A percentile compares a stretch with the other conserved stretches of the same genome.
phyloP scores from a whole-genome alignment of 2,113 vertebrate genomes.

The Delphinapterus leucas region DNA sequence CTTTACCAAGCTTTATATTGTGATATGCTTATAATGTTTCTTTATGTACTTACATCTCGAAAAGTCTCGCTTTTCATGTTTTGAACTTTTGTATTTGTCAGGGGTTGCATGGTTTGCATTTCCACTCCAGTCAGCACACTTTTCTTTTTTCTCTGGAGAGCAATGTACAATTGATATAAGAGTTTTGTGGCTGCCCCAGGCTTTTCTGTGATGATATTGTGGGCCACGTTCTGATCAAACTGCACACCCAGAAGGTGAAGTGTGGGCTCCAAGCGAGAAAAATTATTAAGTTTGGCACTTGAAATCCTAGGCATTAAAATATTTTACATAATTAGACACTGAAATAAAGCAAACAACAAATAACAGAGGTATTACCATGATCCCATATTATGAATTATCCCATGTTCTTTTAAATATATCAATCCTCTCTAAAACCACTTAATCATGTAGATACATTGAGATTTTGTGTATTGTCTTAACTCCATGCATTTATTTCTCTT shows the following conservation, averaged over 20 bases:
- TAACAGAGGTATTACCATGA: not conserved
- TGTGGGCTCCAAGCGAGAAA: conserved; percentile 90
- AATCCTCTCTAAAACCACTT: not conserved
- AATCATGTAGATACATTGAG: not conserved
- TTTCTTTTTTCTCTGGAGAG: conserved; percentile 90
- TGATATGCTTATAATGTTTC: not conserved
- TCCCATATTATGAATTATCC: not conserved
- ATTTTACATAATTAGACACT: conserved; percentile 17
- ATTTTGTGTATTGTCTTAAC: not conserved
- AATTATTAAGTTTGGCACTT: conserved; percentile 91
- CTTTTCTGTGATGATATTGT: conserved; percentile 89
- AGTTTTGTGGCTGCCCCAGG: conserved; percentile 89
- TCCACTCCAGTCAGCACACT: conserved; percentile 80
- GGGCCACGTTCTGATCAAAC: conserved; percentile 87
- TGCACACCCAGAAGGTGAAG: conserved; percentile 89
- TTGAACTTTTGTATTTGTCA: conserved; percentile 76
- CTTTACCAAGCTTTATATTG: not conserved
- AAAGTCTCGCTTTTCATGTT: conserved; percentile 83
- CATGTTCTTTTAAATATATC: not conserved
- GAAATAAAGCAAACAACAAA: not conserved
- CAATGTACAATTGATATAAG: conserved; percentile 91
- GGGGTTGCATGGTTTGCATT: conserved; percentile 84
- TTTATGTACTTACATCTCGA: conserved; percentile 82
- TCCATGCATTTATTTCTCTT: not conserved
- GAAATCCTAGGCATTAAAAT: conserved; percentile 80